Conservation (phyloP, 2,888 invertebrate species). For the Mactromeris polynyma region DNA sequence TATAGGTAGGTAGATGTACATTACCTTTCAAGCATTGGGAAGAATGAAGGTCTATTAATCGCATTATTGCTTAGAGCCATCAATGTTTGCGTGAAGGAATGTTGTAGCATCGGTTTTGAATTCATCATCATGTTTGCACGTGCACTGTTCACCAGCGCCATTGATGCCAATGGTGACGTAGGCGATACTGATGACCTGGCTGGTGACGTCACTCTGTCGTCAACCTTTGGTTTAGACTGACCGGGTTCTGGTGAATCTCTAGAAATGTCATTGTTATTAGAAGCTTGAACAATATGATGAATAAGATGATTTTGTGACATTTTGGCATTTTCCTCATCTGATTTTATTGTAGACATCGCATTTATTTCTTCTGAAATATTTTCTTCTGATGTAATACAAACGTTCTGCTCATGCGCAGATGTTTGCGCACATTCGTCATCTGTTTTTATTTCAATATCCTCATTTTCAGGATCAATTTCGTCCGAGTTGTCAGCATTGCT, state of each 20-base stretch:
- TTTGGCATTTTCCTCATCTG: slow-evolving; percentile 25
- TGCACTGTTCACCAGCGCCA: slow-evolving; percentile 55
- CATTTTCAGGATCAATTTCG: slow-evolving; percentile 14
- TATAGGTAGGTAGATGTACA: slow-evolving; percentile 16
- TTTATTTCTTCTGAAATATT: slow-evolving; percentile 1
- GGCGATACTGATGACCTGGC: slow-evolving; percentile 60
- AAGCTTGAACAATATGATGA: slow-evolving; percentile 56
- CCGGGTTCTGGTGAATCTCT: slow-evolving; percentile 35
- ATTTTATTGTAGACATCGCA: slow-evolving; percentile 1
- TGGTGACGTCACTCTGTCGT: slow-evolving; percentile 46
- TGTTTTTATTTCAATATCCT: slow-evolving; percentile 26
- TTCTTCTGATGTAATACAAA: not conserved
- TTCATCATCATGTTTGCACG: slow-evolving; percentile 67
- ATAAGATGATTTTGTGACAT: slow-evolving; percentile 53
- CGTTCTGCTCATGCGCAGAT: slow-evolving; percentile 7
- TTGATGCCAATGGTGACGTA: slow-evolving; percentile 67
- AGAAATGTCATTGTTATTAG: slow-evolving; percentile 35
- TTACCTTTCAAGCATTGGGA: slow-evolving; percentile 82
- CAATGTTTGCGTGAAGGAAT: slow-evolving; percentile 81
- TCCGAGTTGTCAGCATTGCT: slow-evolving; percentile 1
- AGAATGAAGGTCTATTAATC: slow-evolving; percentile 77
- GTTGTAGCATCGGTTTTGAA: slow-evolving; percentile 72
- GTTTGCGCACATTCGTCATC: not conserved
- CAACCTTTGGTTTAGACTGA: slow-evolving; percentile 39
- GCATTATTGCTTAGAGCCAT: slow-evolving; percentile 79